These are phyloP conservation scores for Sylvilagus floridanus DNA, from an alignment of 2,797 vertebrate genomes.

Conservation along the genomic window DNA sequence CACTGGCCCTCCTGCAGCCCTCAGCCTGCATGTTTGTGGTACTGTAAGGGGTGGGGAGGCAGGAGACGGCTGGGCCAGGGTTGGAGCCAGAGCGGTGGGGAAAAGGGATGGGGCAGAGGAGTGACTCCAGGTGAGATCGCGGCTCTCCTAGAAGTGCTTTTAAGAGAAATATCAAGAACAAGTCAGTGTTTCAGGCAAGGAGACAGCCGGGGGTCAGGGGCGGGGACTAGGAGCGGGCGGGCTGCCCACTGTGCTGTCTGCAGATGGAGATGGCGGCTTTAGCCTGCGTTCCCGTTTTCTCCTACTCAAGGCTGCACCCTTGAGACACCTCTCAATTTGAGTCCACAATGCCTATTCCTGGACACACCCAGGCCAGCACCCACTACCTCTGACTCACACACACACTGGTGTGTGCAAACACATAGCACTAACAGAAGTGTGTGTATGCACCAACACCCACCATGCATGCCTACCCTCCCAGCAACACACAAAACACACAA, in stretches of 20 bases:
- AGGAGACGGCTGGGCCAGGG: no score
- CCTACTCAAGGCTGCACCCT: rapidly evolving
- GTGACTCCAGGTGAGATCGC: no score
- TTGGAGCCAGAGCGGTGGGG: not conserved
- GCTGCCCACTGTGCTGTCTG: rapidly evolving
- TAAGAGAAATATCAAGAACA: no score
- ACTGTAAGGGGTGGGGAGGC: not conserved
- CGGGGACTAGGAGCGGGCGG: not conserved
- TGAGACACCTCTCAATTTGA: not conserved
- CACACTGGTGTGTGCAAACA: no score
- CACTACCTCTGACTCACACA: not conserved
- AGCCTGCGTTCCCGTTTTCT: no score
- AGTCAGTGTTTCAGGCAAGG: no score
- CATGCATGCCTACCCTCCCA: no score
- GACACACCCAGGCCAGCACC: not conserved
- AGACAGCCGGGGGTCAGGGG: no score
- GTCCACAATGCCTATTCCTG: not conserved
- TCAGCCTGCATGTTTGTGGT: not conserved
- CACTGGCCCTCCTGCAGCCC: not conserved
- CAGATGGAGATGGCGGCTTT: not conserved
- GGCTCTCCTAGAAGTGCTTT: no score
- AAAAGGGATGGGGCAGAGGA: not conserved
- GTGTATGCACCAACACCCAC: no score
- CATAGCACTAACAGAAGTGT: no score
- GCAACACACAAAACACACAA: no score